Percentiles rank a stretch among this genome's conserved stretches.
Conservation (phyloP, 2,888 invertebrate genomes). For the Acronicta psi region DNA sequence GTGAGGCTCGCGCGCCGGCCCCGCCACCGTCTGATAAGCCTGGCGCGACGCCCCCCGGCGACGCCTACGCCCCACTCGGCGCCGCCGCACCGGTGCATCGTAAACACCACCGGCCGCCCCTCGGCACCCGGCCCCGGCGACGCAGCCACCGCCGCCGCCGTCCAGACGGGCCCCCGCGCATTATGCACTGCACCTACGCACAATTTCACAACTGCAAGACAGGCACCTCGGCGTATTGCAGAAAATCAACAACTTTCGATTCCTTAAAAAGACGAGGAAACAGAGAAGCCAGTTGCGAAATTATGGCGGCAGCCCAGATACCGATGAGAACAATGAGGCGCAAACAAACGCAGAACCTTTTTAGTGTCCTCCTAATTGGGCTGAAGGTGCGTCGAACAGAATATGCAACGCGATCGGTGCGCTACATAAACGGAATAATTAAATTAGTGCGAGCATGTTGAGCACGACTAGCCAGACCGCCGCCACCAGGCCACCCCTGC, state of each 20-base stretch:
- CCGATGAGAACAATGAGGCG: conserved; percentile 82
- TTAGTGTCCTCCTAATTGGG: conserved; percentile 86
- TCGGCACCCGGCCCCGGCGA: conserved; percentile 71
- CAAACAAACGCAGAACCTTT: conserved; percentile 83
- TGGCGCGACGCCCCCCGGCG: conserved; percentile 89
- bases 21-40: conserved; percentile 88
- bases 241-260: conserved; percentile 85
- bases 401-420: conserved; percentile 84
- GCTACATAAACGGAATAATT: conserved; percentile 86
- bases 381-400: conserved; percentile 76
- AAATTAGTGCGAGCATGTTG: conserved; percentile 81
- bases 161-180: conserved; percentile 82
- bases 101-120: conserved; percentile 83
- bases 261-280: conserved; percentile 86
- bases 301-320: conserved; percentile 79
- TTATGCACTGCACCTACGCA: conserved; percentile 84
- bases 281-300: conserved; percentile 76
- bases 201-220: conserved; percentile 80
- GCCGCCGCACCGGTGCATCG: conserved; percentile 81
- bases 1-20: conserved; percentile 88
- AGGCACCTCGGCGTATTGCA: conserved; percentile 67
- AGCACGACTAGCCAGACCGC: conserved; percentile 67
- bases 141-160: conserved; percentile 64
- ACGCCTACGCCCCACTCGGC: conserved; percentile 88
- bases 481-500: conserved; percentile 39